A percentile compares a stretch with the other conserved stretches of the same genome.
phyloP scores from a whole-genome alignment of 2,888 invertebrate genomes.

The Strigamia crassipes region DNA sequence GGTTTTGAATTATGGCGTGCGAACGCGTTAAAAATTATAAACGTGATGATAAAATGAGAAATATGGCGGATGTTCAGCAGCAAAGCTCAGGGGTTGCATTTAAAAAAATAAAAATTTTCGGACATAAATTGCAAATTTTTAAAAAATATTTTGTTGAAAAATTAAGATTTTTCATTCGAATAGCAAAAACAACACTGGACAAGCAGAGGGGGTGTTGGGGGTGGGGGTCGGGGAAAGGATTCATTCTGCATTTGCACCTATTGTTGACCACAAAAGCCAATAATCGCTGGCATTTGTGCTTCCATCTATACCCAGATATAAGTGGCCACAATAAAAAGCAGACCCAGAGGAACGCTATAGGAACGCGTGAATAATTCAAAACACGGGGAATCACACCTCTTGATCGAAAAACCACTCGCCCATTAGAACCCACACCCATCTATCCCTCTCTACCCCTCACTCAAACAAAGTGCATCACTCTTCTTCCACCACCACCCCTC shows the following conservation, averaged over 20 bases:
- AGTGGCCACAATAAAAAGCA: constrained; percentile 39
- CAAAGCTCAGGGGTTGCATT: no score
- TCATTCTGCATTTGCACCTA: constrained; percentile 24
- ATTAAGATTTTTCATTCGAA: no score
- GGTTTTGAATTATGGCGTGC: not conserved
- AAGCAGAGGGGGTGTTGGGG: no score
- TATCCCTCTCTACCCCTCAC: not conserved
- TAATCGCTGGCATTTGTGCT: constrained; percentile 27
- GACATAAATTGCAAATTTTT: no score
- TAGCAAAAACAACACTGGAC: not conserved
- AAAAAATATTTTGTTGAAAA: no score
- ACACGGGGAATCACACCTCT: constrained; percentile 42
- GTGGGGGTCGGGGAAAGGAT: not conserved
- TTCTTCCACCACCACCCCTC: not conserved
- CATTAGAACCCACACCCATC: constrained; percentile 12
- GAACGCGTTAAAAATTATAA: not conserved
- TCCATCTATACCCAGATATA: constrained; percentile 17
- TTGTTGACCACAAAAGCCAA: constrained; percentile 38
- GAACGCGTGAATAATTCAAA: constrained; percentile 30
- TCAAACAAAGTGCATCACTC: constrained; percentile 34
- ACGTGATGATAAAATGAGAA: not conserved
- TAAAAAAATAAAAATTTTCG: no score
- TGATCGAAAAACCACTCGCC: constrained; percentile 39
- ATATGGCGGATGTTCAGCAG: not conserved
- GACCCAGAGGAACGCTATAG: constrained; percentile 23